Evolutionary conservation across 2,797 vertebrate species (phyloP).

Genomic region (Anomalospiza imberbis): DNA sequence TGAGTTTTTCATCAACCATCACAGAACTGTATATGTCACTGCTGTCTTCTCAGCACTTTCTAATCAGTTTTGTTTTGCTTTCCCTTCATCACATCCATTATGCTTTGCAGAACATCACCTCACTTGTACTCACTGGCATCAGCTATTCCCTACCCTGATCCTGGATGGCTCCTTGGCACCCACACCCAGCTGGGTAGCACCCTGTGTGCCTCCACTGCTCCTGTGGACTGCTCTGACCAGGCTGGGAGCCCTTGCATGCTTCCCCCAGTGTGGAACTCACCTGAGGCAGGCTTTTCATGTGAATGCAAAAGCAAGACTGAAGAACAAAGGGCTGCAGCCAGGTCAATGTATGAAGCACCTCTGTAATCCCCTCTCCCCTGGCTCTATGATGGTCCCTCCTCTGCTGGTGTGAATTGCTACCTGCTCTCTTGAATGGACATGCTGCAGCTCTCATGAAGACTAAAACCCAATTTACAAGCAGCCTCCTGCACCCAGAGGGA

Average conservation of each 20-base stretch:
- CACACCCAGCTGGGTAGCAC: not conserved
- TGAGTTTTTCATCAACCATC: not conserved
- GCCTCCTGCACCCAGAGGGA: no score
- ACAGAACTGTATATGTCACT: not conserved
- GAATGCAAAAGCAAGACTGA: not conserved
- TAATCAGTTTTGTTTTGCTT: not conserved
- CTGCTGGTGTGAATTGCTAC: not conserved
- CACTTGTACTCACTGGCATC: not conserved
- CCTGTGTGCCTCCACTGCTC: accelerated
- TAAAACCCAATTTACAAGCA: accelerated
- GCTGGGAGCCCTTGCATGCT: accelerated
- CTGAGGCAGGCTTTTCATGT: not conserved
- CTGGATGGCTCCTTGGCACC: not conserved
- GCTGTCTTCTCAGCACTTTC: not conserved
- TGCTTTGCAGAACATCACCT: not conserved
- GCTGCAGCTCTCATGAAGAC: not conserved
- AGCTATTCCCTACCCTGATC: not conserved
- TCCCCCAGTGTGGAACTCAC: accelerated
- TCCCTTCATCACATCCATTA: not conserved
- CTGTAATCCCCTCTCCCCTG: not conserved
- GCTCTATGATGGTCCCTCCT: not conserved
- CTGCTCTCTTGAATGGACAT: not conserved
- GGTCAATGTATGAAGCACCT: not conserved
- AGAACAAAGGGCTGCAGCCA: not conserved
- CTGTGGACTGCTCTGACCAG: no score